A percentile compares a stretch with the other conserved stretches of the same genome.
Evolutionary conservation across 35 echinoderm and acorn worm species (phyloP).

Genomic region (Strongylocentrotus purpuratus): DNA sequence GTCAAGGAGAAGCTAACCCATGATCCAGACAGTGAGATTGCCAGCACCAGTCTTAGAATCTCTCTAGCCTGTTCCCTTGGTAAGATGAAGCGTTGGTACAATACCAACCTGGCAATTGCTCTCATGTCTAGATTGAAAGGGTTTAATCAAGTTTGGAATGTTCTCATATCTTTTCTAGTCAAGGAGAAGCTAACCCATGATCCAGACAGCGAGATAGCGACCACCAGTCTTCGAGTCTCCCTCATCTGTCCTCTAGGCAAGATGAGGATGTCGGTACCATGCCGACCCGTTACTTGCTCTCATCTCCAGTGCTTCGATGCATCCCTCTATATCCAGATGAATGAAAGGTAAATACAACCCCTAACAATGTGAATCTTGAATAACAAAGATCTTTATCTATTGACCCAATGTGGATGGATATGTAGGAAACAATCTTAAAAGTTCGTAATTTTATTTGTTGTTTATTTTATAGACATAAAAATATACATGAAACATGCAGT

Average conservation of each 20-base stretch:
- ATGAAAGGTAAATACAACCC: slow-evolving; percentile 77
- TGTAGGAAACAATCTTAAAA: too few species aligned
- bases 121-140: too few species aligned
- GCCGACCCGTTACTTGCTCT: slow-evolving; percentile 81
- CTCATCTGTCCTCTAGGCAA: slow-evolving; percentile 95
- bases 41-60: slow-evolving; percentile 90
- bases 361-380: background rate
- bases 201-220: slow-evolving; percentile 97
- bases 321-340: slow-evolving; percentile 90
- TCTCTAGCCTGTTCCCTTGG: slow-evolving; percentile 88
- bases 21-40: slow-evolving; percentile 97
- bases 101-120: slow-evolving; percentile 35
- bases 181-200: slow-evolving; percentile 96
- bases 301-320: slow-evolving; percentile 99
- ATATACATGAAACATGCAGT: too few species aligned
- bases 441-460: too few species aligned
- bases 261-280: slow-evolving; percentile 87
- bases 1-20: slow-evolving; percentile 94
- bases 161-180: slow-evolving; percentile 59
- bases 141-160: background rate
- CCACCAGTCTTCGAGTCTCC: slow-evolving; percentile 88
- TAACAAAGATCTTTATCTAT: too few species aligned
- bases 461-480: too few species aligned
- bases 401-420: too few species aligned
- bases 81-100: slow-evolving; percentile 87